phyloP scores from a whole-genome alignment of 2,797 vertebrate species.

The Hybognathus amarus region DNA sequence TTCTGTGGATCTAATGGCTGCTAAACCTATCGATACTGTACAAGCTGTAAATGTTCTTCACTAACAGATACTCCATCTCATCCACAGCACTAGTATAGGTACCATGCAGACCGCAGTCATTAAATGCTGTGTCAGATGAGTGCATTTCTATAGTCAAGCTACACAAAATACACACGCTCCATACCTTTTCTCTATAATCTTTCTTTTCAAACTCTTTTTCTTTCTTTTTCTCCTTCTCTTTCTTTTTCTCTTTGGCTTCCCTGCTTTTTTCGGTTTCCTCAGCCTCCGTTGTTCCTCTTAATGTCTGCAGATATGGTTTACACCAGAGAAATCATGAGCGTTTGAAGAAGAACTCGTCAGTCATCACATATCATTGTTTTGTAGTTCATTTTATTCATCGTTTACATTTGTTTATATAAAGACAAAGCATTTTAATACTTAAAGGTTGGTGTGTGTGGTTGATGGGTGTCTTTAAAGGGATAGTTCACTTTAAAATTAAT shows the following conservation, averaged over 20 bases:
- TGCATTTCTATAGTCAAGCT: slow-evolving; percentile 1
- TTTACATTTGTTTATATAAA: neutral
- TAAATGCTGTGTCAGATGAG: slow-evolving; percentile 1
- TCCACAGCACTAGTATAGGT: slow-evolving; percentile 1
- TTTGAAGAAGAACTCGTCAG: slow-evolving; percentile 12
- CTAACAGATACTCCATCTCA: slow-evolving; percentile 48
- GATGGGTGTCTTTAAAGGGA: neutral
- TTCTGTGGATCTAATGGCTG: slow-evolving; percentile 31
- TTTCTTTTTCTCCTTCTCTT: slow-evolving; percentile 58
- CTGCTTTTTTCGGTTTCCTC: slow-evolving; percentile 29
- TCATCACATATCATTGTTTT: neutral
- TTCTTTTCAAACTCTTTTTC: slow-evolving; percentile 64
- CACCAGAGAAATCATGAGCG: slow-evolving; percentile 36
- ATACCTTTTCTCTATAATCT: slow-evolving; percentile 52
- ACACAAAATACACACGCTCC: slow-evolving; percentile 8
- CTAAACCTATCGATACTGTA: slow-evolving; percentile 29
- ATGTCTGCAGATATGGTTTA: slow-evolving; percentile 53
- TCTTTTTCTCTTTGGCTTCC: slow-evolving; percentile 51
- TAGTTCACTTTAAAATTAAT: no score
- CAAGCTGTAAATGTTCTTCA: slow-evolving; percentile 30
- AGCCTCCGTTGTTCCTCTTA: slow-evolving; percentile 46
- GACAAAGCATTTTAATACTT: neutral
- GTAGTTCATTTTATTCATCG: slow-evolving; percentile 37
- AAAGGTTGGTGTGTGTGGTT: neutral
- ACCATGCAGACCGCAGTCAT: neutral